Percentiles rank a stretch among this genome's conserved stretches.
Evolutionary conservation across 2,113 vertebrate genomes (phyloP).

Genomic region (Rafetus swinhoei): DNA sequence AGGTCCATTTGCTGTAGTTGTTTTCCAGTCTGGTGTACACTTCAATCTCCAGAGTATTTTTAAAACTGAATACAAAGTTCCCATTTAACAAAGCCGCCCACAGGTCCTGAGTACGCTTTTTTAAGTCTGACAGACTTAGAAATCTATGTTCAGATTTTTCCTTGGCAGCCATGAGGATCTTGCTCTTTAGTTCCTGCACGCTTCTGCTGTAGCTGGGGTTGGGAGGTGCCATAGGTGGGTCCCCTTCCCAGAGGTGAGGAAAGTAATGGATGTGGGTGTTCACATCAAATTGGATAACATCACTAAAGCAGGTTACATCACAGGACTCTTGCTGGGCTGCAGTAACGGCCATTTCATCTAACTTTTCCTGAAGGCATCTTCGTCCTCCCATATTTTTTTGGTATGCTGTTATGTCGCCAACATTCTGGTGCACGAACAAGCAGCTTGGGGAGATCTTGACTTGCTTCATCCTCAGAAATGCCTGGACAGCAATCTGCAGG

Average conservation of each 20-base stretch:
- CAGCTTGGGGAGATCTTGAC: constrained; percentile 71
- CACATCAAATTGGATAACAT: constrained; percentile 69
- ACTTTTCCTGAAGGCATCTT: constrained; percentile 59
- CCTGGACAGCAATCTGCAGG: constrained; percentile 72
- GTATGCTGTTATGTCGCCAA: constrained; percentile 63
- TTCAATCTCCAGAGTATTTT: constrained; percentile 67
- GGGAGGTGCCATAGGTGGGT: constrained; percentile 75
- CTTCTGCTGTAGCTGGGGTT: constrained; percentile 76
- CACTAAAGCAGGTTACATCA: constrained; percentile 54
- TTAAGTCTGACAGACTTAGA: constrained; percentile 60
- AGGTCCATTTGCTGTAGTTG: constrained; percentile 74
- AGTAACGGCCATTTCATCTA: constrained; percentile 71
- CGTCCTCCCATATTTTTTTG: constrained; percentile 73
- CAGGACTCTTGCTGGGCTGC: constrained; percentile 73
- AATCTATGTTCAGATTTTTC: not conserved
- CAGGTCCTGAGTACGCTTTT: constrained; percentile 51
- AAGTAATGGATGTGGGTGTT: constrained; percentile 75
- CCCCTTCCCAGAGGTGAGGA: constrained; percentile 73
- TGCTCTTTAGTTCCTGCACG: constrained; percentile 67
- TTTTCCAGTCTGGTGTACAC: constrained; percentile 71
- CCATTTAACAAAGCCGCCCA: constrained; percentile 72
- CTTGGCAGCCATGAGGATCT: constrained; percentile 54
- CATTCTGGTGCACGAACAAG: constrained; percentile 79
- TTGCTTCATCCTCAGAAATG: constrained; percentile 79
- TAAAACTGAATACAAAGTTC: constrained; percentile 78